Evolutionary conservation across 2,888 invertebrate genomes (phyloP).

Genomic region (Eupithecia subfuscata): DNA sequence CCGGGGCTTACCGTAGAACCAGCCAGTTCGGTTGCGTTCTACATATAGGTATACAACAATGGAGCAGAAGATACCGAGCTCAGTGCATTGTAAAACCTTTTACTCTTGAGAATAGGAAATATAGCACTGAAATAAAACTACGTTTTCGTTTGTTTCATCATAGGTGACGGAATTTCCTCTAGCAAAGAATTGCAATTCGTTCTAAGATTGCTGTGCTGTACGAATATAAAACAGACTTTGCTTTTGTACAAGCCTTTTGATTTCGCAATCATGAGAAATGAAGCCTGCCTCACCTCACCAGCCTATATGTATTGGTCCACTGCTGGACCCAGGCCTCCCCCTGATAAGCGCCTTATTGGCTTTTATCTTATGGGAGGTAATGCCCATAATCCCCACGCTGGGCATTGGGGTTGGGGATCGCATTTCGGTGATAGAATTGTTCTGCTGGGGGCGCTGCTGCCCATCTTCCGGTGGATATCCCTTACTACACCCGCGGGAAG

Average conservation of each 20-base stretch:
- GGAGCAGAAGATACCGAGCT: not conserved
- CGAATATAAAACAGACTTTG: slow-evolving; percentile 10
- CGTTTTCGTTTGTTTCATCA: not conserved
- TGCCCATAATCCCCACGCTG: no score
- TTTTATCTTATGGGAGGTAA: no score
- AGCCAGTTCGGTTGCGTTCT: slow-evolving; percentile 23
- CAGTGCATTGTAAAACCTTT: slow-evolving; percentile 18
- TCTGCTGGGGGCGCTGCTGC: no score
- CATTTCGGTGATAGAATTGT: no score
- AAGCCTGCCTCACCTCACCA: not conserved
- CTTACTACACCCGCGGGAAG: no score
- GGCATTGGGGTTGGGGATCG: no score
- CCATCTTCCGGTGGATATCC: no score
- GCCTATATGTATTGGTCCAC: no score
- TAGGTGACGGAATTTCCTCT: slow-evolving; percentile 10
- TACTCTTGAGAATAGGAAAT: not conserved
- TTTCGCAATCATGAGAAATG: not conserved
- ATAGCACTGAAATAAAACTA: not conserved
- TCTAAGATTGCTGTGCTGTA: not conserved
- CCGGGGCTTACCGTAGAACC: slow-evolving; percentile 46
- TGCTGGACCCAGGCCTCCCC: no score
- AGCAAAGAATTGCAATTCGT: slow-evolving; percentile 1
- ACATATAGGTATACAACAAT: slow-evolving; percentile 8
- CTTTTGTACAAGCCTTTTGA: not conserved
- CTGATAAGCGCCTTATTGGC: no score